A percentile compares a stretch with the other conserved stretches of the same genome.
These are phyloP conservation scores for Gopherus evgoodei DNA, from an alignment of 2,113 vertebrate species.

Conservation along the genomic window DNA sequence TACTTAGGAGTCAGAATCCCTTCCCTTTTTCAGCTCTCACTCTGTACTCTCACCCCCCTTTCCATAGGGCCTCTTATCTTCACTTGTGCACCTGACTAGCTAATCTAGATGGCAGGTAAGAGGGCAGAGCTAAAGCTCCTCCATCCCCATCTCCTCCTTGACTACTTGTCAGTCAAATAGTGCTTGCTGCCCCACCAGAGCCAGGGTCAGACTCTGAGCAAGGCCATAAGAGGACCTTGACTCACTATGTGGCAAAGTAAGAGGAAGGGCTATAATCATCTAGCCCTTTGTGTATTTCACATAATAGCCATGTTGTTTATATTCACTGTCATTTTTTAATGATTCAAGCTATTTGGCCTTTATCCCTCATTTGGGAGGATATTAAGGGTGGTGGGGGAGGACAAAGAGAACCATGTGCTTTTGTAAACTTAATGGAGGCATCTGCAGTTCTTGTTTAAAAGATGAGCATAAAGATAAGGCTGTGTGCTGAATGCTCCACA, in stretches of 20 bases:
- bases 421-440: background rate
- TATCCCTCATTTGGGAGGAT: background rate
- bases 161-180: background rate
- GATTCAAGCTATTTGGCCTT: background rate
- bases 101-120: accelerated
- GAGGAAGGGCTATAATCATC: background rate
- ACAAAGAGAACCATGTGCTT: background rate
- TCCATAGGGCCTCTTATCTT: background rate
- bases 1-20: background rate
- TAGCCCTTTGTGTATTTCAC: background rate
- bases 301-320: background rate
- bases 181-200: background rate
- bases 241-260: background rate
- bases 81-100: background rate
- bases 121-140: background rate
- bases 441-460: background rate
- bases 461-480: background rate
- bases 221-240: background rate
- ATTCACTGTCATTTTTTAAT: background rate
- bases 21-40: background rate
- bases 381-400: background rate
- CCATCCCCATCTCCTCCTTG: background rate
- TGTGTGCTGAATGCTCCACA: background rate
- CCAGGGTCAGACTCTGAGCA: background rate
- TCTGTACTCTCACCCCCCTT: background rate